Conservation (phyloP, 2,888 invertebrate species). For the Perithous albicinctus region DNA sequence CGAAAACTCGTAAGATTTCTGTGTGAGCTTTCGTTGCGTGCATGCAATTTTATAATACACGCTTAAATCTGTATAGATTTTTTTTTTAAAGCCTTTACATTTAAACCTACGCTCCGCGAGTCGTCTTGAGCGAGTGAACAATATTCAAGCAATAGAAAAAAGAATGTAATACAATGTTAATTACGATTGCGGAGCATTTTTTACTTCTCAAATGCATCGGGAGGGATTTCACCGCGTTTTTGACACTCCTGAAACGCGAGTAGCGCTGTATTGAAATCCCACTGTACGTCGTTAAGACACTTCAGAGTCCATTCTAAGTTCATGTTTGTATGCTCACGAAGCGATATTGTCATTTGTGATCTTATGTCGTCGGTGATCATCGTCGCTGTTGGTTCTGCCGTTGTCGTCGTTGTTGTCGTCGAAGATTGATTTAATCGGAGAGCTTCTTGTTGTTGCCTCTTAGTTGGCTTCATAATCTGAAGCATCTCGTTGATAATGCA, state of each 20-base stretch:
- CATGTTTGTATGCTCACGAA: conserved; percentile 93
- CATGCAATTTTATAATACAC: not conserved
- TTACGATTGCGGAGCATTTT: not conserved
- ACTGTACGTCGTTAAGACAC: conserved; percentile 95
- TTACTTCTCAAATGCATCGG: conserved; percentile 93
- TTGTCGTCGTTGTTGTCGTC: conserved; percentile 1
- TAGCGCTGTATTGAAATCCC: conserved; percentile 93
- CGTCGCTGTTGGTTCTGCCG: not conserved
- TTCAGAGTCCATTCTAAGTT: conserved; percentile 90
- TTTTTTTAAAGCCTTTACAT: not conserved
- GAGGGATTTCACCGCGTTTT: conserved; percentile 92
- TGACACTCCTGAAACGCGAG: conserved; percentile 92
- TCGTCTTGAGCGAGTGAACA: not conserved
- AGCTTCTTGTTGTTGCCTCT: conserved; percentile 85
- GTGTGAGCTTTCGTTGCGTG: not conserved
- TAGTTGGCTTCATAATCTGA: conserved; percentile 91
- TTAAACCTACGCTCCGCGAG: not conserved
- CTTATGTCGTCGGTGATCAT: conserved; percentile 81
- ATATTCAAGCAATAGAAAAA: not conserved
- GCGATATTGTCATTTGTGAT: conserved; percentile 90
- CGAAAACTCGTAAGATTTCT: not conserved
- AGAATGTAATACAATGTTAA: not conserved
- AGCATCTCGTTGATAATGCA: conserved; percentile 95
- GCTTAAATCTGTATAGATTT: not conserved
- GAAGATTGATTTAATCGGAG: not conserved